A percentile compares a stretch with the other conserved stretches of the same genome.
Conservation (phyloP, 2,888 invertebrate genomes). For the Acholoe squamosa region DNA sequence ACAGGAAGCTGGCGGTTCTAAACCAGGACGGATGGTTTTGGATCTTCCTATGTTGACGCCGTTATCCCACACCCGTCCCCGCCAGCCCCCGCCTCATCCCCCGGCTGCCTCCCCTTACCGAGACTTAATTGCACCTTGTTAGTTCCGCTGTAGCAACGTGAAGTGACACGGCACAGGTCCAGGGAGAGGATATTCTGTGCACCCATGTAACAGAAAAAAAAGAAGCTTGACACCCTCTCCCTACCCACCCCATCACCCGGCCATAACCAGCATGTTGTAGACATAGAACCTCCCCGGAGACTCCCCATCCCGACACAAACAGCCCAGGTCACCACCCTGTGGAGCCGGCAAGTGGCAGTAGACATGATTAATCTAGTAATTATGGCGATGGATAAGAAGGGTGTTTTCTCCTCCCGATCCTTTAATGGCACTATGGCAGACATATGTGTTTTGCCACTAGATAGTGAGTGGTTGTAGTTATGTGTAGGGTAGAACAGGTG, state of each 20-base stretch:
- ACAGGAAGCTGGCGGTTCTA: too few relatives aligned
- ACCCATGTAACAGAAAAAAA: neutral
- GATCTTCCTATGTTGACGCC: too few relatives aligned
- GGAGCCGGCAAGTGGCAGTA: neutral
- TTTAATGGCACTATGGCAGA: neutral
- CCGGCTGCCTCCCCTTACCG: neutral
- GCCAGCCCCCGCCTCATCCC: neutral
- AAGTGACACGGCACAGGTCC: neutral
- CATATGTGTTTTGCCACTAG: too few relatives aligned
- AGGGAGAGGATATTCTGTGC: neutral
- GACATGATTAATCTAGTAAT: constrained; percentile 37
- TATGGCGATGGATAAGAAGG: neutral
- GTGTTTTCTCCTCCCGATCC: neutral
- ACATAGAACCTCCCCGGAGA: too few relatives aligned
- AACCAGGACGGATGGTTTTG: too few relatives aligned
- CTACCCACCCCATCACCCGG: neutral
- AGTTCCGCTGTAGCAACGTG: neutral
- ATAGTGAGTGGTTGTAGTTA: too few relatives aligned
- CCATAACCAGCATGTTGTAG: neutral
- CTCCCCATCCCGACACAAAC: too few relatives aligned
- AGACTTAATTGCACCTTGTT: constrained; percentile 28
- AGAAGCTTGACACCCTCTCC: neutral
- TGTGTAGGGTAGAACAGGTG: too few relatives aligned
- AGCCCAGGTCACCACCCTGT: neutral
- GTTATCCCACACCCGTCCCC: too few relatives aligned